Percentiles rank a stretch among this genome's conserved stretches.
Conservation (phyloP, 92 coral and sea anemone species). For the Porites rus region DNA sequence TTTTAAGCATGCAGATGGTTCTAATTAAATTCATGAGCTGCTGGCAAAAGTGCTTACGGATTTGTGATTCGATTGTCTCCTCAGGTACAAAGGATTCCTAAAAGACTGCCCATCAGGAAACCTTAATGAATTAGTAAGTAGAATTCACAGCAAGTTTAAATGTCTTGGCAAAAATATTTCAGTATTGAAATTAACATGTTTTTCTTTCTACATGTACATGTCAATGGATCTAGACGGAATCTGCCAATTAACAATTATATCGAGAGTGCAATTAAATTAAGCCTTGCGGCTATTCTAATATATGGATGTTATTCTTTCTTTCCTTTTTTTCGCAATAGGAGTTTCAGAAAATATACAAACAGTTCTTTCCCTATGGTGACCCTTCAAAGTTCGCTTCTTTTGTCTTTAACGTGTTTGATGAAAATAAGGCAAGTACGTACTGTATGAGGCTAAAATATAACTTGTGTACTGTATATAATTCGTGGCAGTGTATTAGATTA, state of each 20-base stretch:
- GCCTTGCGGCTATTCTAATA: background rate
- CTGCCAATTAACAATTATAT: conserved; percentile 12
- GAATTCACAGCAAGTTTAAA: background rate
- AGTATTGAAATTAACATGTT: too few species aligned
- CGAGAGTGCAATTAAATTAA: conserved; percentile 26
- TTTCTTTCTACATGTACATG: too few species aligned
- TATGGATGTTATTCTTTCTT: background rate
- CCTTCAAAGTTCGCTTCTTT: conserved; percentile 95
- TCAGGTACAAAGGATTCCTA: conserved; percentile 95
- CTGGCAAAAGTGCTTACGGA: conserved; percentile 2
- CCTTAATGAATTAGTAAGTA: conserved; percentile 84
- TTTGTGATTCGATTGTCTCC: background rate
- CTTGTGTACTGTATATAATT: background rate
- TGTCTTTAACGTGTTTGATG: conserved; percentile 98
- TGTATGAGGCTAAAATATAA: background rate
- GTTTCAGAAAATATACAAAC: conserved; percentile 95
- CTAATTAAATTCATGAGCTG: background rate
- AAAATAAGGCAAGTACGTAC: conserved; percentile 77
- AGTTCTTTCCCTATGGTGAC: conserved; percentile 97
- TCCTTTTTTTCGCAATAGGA: conserved; percentile 70
- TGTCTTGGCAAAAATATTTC: too few species aligned
- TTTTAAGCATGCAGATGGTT: conserved; percentile 12
- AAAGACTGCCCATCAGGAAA: conserved; percentile 97
- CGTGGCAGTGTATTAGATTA: too few species aligned
- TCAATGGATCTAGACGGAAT: background rate